Percentiles rank a stretch among this genome's conserved stretches.
phyloP scores from a whole-genome alignment of 2,888 invertebrate species.

The Oscheius sp. region DNA sequence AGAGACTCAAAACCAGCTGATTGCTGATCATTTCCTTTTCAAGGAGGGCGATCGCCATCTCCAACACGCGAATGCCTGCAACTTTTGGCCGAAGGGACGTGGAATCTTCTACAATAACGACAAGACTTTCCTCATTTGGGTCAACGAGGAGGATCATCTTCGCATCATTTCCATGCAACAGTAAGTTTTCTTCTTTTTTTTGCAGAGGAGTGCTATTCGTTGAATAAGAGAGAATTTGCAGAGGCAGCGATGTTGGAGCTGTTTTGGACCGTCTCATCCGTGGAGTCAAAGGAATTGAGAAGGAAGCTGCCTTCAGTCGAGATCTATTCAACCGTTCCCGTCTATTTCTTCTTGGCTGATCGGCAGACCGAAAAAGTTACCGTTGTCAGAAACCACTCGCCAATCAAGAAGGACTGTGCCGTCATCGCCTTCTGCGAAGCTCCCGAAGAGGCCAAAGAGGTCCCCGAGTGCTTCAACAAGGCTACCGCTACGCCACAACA shows the following conservation, averaged over 20 bases:
- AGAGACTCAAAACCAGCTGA: slow-evolving; percentile 78
- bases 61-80: slow-evolving; percentile 61
- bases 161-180: slow-evolving; percentile 82
- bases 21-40: slow-evolving; percentile 97
- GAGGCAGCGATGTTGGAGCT: slow-evolving; percentile 80
- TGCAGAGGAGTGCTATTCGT: no score
- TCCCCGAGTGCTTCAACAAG: neutral
- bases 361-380: neutral
- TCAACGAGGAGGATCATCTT: slow-evolving; percentile 79
- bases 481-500: neutral
- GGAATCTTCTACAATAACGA: slow-evolving; percentile 85
- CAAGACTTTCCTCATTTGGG: slow-evolving; percentile 77
- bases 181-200: no score
- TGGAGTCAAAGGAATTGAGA: slow-evolving; percentile 78
- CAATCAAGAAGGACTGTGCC: neutral
- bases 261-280: slow-evolving; percentile 80
- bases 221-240: no score
- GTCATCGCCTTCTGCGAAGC: neutral
- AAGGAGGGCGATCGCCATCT: slow-evolving; percentile 80
- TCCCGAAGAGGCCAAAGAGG: neutral
- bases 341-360: neutral
- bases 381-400: neutral
- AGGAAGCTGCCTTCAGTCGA: slow-evolving; percentile 82
- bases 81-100: slow-evolving; percentile 76
- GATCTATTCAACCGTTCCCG: no score